phyloP scores from a whole-genome alignment of 2,113 vertebrate genomes.

The Rhinolophus ferrumequinum region DNA sequence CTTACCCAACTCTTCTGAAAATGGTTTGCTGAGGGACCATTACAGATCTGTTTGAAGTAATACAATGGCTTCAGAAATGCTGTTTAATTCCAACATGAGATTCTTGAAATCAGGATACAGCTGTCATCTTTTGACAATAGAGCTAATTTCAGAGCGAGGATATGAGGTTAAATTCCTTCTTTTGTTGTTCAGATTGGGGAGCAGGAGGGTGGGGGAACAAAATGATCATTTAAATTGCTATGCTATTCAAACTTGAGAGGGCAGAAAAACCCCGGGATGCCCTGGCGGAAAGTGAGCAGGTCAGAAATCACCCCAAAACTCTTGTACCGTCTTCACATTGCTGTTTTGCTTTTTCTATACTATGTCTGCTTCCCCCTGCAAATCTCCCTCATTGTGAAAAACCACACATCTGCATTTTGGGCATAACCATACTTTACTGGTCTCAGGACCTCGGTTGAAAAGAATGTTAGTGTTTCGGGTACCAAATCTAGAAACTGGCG shows the following conservation, averaged over 20 bases:
- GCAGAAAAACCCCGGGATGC: conserved; percentile 14
- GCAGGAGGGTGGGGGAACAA: conserved; percentile 60
- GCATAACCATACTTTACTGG: background rate
- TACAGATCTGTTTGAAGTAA: conserved; percentile 85
- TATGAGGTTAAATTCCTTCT: conserved; percentile 87
- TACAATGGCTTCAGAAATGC: conserved; percentile 87
- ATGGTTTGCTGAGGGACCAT: conserved; percentile 88
- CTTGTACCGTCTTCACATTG: background rate
- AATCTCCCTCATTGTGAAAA: background rate
- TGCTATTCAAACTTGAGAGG: conserved; percentile 62
- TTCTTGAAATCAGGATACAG: conserved; percentile 90
- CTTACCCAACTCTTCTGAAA: conserved; percentile 89
- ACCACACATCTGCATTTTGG: background rate
- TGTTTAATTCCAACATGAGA: conserved; percentile 85
- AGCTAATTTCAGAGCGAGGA: conserved; percentile 88
- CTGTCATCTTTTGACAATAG: conserved; percentile 90
- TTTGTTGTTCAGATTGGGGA: conserved; percentile 76
- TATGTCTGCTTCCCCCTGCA: background rate
- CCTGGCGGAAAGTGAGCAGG: conserved; percentile 40
- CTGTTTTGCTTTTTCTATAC: background rate
- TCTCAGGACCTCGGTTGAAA: background rate
- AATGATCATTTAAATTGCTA: conserved; percentile 78
- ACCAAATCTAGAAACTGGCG: background rate
- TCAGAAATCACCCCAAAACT: conserved; percentile 63
- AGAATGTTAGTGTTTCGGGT: background rate